A percentile compares a stretch with the other conserved stretches of the same genome.
These are phyloP conservation scores for Strigamia crassipes DNA, from an alignment of 2,888 invertebrate genomes.

Conservation along the genomic window DNA sequence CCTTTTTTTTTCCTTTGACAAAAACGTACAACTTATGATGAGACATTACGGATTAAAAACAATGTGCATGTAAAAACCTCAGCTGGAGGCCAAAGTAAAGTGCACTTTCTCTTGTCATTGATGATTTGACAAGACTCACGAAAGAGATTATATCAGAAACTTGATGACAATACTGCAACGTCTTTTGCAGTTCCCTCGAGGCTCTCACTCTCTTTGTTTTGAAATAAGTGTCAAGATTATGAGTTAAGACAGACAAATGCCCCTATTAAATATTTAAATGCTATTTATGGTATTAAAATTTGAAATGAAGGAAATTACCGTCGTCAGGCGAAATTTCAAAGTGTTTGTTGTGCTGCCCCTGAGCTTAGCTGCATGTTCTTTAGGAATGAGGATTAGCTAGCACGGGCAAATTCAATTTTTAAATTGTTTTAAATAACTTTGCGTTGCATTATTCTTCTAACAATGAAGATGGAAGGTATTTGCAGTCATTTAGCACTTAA, in stretches of 20 bases:
- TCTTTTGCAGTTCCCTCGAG: not conserved
- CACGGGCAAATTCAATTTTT: not conserved
- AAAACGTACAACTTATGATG: not conserved
- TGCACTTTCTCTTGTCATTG: conserved; percentile 10
- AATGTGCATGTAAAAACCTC: not conserved
- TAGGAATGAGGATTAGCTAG: not conserved
- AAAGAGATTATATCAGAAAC: conserved; percentile 10
- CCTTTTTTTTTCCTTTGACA: not conserved
- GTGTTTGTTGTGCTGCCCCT: no score
- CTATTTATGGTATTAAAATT: not conserved
- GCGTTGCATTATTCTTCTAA: no score
- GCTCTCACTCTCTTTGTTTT: not conserved
- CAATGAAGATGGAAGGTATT: no score
- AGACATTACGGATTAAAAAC: not conserved
- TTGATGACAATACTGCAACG: conserved; percentile 4
- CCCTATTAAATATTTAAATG: not conserved
- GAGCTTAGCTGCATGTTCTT: not conserved
- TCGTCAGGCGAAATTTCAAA: not conserved
- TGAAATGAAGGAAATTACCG: not conserved
- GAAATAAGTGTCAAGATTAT: conserved; percentile 10
- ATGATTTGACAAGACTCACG: conserved; percentile 10
- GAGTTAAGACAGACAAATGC: conserved; percentile 4
- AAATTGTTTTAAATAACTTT: not conserved
- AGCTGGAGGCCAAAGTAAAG: conserved; percentile 10
- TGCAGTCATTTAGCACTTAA: no score